phyloP scores from a whole-genome alignment of 2,113 vertebrate genomes.

The Halichoerus grypus region DNA sequence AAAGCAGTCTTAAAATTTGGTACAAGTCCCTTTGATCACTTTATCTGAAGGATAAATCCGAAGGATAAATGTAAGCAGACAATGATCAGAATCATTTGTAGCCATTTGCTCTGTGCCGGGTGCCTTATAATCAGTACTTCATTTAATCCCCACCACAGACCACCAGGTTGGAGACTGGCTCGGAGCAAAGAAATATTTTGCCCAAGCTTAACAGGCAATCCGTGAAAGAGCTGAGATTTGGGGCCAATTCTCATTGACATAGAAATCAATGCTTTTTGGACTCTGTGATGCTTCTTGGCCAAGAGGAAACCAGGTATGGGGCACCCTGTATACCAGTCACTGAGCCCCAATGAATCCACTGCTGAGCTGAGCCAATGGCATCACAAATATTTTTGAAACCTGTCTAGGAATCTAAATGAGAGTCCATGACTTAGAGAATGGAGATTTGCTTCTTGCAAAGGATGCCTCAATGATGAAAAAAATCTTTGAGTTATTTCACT shows the following conservation, averaged over 20 bases:
- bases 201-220: background rate
- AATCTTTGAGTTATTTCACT: background rate
- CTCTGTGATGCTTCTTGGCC: background rate
- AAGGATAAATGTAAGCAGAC: background rate
- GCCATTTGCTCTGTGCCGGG: background rate
- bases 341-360: background rate
- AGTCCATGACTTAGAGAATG: background rate
- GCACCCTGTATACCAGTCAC: background rate
- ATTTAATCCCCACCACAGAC: background rate
- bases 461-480: background rate
- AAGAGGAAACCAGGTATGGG: background rate
- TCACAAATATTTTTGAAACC: background rate
- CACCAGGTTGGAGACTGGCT: background rate
- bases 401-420: background rate
- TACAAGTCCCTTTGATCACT: background rate
- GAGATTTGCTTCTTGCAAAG: slow-evolving; percentile 1
- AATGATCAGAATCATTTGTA: background rate
- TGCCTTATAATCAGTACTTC: background rate
- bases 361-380: background rate
- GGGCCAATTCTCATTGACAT: background rate
- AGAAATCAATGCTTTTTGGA: background rate
- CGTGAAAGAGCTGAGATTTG: background rate
- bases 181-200: background rate
- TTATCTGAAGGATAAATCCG: background rate
- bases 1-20: background rate